Percentiles rank a stretch among this genome's conserved stretches.
These are phyloP conservation scores for Loripinus fragilis DNA, from an alignment of 2,888 invertebrate genomes.

Conservation along the genomic window DNA sequence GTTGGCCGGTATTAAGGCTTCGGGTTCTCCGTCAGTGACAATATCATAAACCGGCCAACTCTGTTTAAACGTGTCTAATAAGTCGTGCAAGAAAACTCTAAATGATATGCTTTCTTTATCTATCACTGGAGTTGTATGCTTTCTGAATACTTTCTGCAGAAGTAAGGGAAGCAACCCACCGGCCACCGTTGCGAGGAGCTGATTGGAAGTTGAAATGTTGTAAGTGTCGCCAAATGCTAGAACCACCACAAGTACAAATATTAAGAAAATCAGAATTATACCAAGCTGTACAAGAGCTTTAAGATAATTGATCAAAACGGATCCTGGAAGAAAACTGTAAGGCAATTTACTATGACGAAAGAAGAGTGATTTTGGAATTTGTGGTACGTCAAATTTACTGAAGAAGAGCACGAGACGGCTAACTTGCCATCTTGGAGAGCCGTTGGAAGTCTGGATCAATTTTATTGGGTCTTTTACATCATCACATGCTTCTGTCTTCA, in stretches of 20 bases:
- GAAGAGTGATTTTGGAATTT: constrained; percentile 72
- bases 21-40: neutral
- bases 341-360: constrained; percentile 65
- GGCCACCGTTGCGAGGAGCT: constrained; percentile 69
- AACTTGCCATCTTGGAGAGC: constrained; percentile 50
- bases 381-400: constrained; percentile 67
- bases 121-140: neutral
- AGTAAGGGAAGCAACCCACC: constrained; percentile 72
- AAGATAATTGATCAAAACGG: constrained; percentile 61
- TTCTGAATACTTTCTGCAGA: constrained; percentile 43
- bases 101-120: neutral
- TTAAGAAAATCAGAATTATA: constrained; percentile 68
- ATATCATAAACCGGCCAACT: constrained; percentile 9
- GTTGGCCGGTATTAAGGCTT: no score
- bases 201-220: constrained; percentile 71
- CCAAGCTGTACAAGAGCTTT: constrained; percentile 62
- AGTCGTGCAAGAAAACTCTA: neutral
- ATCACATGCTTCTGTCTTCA: constrained; percentile 58
- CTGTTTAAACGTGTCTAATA: neutral
- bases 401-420: constrained; percentile 58
- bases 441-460: constrained; percentile 23
- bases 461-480: constrained; percentile 45
- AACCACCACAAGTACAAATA: constrained; percentile 71
- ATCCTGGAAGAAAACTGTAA: constrained; percentile 73
- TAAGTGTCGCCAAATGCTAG: constrained; percentile 70